A percentile compares a stretch with the other conserved stretches of the same genome.
Evolutionary conservation across 2,888 invertebrate genomes (phyloP).

Genomic region (Antitype chi): DNA sequence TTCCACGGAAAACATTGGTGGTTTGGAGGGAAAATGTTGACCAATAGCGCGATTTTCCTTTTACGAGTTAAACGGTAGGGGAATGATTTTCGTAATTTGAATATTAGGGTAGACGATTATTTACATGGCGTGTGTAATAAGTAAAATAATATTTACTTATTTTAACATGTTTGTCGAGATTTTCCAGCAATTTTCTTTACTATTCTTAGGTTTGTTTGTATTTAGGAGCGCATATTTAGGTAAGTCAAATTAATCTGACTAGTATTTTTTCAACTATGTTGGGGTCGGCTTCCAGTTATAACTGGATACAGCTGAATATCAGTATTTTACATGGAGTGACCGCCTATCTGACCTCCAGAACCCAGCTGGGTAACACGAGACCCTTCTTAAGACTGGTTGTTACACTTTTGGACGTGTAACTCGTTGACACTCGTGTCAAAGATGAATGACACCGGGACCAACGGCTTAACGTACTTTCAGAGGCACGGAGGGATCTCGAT

Average conservation of each 20-base stretch:
- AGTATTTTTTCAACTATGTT: background rate
- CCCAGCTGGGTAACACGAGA: background rate
- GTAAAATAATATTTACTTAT: constrained; percentile 43
- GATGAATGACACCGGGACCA: background rate
- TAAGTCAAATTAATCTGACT: background rate
- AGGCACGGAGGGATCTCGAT: too few species aligned
- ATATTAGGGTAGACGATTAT: constrained; percentile 66
- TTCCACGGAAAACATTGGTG: constrained; percentile 81
- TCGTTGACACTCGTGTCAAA: background rate
- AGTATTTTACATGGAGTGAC: background rate
- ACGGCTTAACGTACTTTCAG: too few species aligned
- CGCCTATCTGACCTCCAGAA: background rate
- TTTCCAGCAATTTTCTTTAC: background rate
- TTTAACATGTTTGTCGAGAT: constrained; percentile 30
- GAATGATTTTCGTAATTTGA: constrained; percentile 71
- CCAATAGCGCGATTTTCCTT: constrained; percentile 75
- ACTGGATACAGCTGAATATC: background rate
- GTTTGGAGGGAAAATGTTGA: constrained; percentile 73
- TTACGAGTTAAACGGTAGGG: constrained; percentile 59
- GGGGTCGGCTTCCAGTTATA: background rate
- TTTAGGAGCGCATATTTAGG: background rate
- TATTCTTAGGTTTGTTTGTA: background rate
- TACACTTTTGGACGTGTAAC: background rate
- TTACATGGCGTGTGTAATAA: constrained; percentile 47
- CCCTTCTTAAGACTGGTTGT: background rate